phyloP scores from a whole-genome alignment of 2,797 vertebrate species.

The Falco berigora region DNA sequence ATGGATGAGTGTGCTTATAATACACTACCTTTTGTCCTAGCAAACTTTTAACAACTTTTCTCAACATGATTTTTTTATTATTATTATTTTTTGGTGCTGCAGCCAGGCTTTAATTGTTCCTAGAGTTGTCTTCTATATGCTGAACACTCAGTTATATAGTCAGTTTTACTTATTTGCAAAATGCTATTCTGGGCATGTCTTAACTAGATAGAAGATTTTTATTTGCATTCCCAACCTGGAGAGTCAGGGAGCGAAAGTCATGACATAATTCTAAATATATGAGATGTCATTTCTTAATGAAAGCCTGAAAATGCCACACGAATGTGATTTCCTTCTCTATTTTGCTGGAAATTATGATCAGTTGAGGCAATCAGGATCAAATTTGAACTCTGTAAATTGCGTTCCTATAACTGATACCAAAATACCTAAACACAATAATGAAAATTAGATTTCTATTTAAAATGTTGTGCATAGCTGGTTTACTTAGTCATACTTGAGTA shows the following conservation, averaged over 20 bases:
- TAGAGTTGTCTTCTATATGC: neutral
- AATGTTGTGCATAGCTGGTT: neutral
- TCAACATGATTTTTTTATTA: neutral
- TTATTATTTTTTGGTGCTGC: neutral
- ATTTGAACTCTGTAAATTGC: constrained; percentile 19
- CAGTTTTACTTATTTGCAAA: constrained; percentile 43
- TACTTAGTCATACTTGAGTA: neutral
- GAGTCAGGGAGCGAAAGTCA: constrained; percentile 28
- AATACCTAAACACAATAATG: neutral
- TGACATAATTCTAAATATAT: constrained; percentile 65
- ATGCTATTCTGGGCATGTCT: constrained; percentile 33
- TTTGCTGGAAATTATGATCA: constrained; percentile 22
- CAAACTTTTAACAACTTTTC: neutral
- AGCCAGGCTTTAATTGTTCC: neutral
- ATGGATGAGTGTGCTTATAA: neutral
- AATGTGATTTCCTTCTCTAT: constrained; percentile 49
- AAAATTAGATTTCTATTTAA: neutral
- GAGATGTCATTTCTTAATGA: constrained; percentile 67
- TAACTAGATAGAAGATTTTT: constrained; percentile 14
- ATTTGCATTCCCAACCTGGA: constrained; percentile 47
- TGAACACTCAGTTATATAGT: neutral
- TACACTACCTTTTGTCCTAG: neutral
- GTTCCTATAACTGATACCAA: neutral
- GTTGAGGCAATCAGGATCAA: constrained; percentile 55
- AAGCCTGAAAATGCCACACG: constrained; percentile 61